A percentile compares a stretch with the other conserved stretches of the same genome.
These are phyloP conservation scores for Hippopotamus amphibius DNA, from an alignment of 2,113 vertebrate species.

Conservation along the genomic window DNA sequence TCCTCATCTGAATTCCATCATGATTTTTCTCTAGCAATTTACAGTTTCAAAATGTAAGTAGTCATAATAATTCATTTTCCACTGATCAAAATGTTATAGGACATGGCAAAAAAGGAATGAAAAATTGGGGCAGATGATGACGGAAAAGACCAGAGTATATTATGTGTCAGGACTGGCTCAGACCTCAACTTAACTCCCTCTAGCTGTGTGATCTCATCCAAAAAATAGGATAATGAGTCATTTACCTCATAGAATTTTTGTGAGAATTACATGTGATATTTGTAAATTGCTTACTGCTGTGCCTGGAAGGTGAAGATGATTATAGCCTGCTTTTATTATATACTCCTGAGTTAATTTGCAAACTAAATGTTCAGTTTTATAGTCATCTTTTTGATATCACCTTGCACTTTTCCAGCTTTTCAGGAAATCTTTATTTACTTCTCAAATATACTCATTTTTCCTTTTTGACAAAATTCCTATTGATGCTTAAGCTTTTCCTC, in stretches of 20 bases:
- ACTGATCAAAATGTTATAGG: neutral
- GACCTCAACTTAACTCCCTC: neutral
- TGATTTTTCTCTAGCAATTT: neutral
- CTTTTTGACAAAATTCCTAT: neutral
- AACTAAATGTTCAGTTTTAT: slow-evolving; percentile 8
- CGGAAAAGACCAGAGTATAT: neutral
- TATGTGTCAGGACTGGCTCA: neutral
- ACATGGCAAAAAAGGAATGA: neutral
- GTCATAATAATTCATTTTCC: neutral
- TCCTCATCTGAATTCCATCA: neutral
- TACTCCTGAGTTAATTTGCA: neutral
- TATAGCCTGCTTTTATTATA: neutral
- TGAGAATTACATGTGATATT: neutral
- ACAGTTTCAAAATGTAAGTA: neutral
- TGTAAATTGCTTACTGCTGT: neutral
- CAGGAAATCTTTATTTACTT: neutral
- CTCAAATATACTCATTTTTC: neutral
- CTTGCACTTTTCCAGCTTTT: neutral
- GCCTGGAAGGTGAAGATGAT: neutral
- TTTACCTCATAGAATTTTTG: neutral
- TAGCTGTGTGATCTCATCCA: neutral
- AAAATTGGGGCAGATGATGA: neutral
- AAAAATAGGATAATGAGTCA: neutral
- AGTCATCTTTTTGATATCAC: neutral
- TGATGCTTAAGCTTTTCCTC: neutral